Evolutionary conservation across 2,113 vertebrate genomes (phyloP).

Genomic region (Platichthys flesus): DNA sequence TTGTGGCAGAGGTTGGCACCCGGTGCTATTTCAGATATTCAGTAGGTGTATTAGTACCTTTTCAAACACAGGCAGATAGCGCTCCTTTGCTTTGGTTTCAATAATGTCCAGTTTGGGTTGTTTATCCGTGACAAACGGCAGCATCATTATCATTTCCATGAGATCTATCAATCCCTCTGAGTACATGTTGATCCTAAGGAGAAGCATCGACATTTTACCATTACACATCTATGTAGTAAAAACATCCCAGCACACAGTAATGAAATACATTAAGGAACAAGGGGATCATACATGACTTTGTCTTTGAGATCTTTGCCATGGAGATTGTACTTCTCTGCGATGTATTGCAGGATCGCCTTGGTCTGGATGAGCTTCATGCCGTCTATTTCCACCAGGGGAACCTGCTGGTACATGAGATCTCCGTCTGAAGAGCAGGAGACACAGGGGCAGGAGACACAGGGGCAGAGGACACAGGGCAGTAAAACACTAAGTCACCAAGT

Average conservation of each 20-base stretch:
- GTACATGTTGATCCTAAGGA: slow-evolving; percentile 89
- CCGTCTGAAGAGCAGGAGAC: slow-evolving; percentile 72
- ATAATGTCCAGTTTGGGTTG: slow-evolving; percentile 78
- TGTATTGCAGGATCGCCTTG: slow-evolving; percentile 89
- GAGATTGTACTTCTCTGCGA: slow-evolving; percentile 91
- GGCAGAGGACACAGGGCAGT: not conserved
- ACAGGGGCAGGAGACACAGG: not conserved
- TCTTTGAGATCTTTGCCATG: slow-evolving; percentile 89
- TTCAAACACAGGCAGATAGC: slow-evolving; percentile 90
- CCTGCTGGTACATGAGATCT: slow-evolving; percentile 88
- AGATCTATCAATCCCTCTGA: slow-evolving; percentile 86
- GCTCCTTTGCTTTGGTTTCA: slow-evolving; percentile 79
- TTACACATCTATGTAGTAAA: not conserved
- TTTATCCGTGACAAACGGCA: slow-evolving; percentile 77
- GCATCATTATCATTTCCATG: slow-evolving; percentile 83
- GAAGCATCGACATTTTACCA: not conserved
- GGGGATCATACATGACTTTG: slow-evolving; percentile 81
- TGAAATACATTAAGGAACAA: not conserved
- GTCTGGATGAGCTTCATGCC: slow-evolving; percentile 91
- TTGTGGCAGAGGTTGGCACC: too few relatives aligned
- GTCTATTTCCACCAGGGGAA: slow-evolving; percentile 93
- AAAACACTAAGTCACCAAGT: not conserved
- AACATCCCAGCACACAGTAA: not conserved
- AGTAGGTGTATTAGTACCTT: slow-evolving; percentile 78
- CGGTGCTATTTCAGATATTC: not conserved